Base-by-base conservation (phyloP, 35 echinoderm and acorn worm species). In the Lytechinus pictus region DNA sequence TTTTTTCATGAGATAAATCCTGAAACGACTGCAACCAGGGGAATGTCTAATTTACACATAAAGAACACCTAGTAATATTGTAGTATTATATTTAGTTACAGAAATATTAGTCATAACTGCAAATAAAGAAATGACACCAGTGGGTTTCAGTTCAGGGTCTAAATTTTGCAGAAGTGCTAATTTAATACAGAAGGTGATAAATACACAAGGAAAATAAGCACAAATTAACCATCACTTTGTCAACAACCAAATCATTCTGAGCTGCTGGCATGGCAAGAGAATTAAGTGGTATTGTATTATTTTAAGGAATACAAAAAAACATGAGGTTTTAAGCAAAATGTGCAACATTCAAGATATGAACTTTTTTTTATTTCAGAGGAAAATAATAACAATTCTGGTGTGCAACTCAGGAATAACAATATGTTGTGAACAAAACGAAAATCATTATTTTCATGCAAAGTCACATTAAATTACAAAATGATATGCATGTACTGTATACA, bases 381-480 rank as follows among this genome's bases (percentile, higher is more conserved):
- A 90, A 90, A 90, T 90, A 0, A 90, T 12, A 9, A 29, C 29
- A 14, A 44, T 90, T 90, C n/a, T 54, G 52, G 28, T 90, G 28
- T 52, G 29, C 52, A 52, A 90, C 88, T 90, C 16, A 44, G 9
- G 11, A 27, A 52, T 19, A 14, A 52, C 28, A 90, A 54, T 52
- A 54, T 44, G 16, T 52, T 52, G 28, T 90, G n/a, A 90, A 90
- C 88, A 44, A 90, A 52, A 52, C 52, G 19, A 90, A 44, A 54
- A 14, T 90, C 10, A 90, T 52, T 33, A 54, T 90, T 14, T 52
- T 44, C 33, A 90, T 52, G 88, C 28, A 90, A 90, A 90, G n/a
- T 90, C 88, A 90, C 88, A 90, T 90, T 90, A 90, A 90, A 90
- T 90, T 90, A 90, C 52, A 54, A 90, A n/a, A 54, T 44, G 52